Conservation (phyloP, 2,888 invertebrate species). For the Monopis laevigella region DNA sequence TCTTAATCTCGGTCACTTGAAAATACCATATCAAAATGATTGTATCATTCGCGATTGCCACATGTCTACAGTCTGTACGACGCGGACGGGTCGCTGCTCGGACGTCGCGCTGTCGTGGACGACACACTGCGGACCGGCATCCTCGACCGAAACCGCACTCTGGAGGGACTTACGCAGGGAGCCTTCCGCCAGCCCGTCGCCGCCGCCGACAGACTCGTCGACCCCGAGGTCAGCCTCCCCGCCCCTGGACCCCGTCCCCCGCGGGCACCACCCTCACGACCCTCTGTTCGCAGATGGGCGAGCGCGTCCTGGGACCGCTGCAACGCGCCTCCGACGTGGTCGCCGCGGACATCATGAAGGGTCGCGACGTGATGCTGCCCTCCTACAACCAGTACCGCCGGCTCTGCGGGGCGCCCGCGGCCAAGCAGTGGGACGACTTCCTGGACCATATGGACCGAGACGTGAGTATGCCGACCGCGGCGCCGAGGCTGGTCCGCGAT, state of each 20-base stretch:
- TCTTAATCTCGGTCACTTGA: too few species aligned
- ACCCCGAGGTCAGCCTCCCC: conserved; percentile 28
- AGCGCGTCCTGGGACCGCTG: conserved; percentile 25
- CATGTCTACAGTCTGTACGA: conserved; percentile 26
- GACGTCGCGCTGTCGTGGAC: conserved; percentile 23
- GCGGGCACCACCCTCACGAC: background rate
- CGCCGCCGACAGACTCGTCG: conserved; percentile 26
- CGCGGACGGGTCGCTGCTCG: conserved; percentile 17
- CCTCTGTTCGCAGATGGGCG: conserved; percentile 24
- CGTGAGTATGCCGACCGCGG: conserved; percentile 23
- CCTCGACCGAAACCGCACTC: conserved; percentile 24
- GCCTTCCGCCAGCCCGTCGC: conserved; percentile 28
- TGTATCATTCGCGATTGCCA: too few species aligned
- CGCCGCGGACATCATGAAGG: conserved; percentile 31
- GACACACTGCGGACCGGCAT: conserved; percentile 26
- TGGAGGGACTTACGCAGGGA: conserved; percentile 29
- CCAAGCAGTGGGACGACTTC: conserved; percentile 75
- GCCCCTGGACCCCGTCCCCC: background rate
- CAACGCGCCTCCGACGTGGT: conserved; percentile 29
- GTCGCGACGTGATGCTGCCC: conserved; percentile 84
- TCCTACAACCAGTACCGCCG: conserved; percentile 84
- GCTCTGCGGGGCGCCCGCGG: conserved; percentile 78
- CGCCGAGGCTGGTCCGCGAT: too few species aligned
- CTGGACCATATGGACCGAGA: conserved; percentile 69
- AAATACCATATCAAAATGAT: too few species aligned